phyloP scores from a whole-genome alignment of 30 jellyfish, hydroid and myxozoan species.

The Pelagia noctiluca region DNA sequence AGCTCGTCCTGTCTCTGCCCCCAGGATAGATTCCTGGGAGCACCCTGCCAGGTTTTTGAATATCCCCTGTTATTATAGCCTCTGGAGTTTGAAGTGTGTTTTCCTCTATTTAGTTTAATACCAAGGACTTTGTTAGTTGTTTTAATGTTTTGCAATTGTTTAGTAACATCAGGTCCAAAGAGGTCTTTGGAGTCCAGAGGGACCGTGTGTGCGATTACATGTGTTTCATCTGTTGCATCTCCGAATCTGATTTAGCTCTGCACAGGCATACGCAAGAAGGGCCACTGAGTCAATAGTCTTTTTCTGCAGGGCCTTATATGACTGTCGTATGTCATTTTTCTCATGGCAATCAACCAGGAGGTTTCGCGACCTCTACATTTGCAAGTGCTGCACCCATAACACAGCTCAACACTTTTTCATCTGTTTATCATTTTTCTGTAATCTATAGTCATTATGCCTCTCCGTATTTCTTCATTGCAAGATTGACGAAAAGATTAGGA shows the following conservation, averaged over 20 bases:
- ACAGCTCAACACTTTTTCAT: neutral
- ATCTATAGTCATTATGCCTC: neutral
- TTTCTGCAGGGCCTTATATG: conserved; percentile 2
- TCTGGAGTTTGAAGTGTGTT: conserved; percentile 11
- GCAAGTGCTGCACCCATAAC: conserved; percentile 6
- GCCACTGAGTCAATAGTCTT: neutral
- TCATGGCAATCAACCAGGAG: conserved; percentile 1
- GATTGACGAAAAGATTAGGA: neutral
- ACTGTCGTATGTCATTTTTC: conserved; percentile 3
- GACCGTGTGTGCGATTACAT: conserved; percentile 18
- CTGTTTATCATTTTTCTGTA: neutral
- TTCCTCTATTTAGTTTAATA: neutral
- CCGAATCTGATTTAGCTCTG: conserved; percentile 2
- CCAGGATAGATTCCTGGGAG: conserved; percentile 18
- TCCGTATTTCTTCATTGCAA: neutral
- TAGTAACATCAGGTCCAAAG: conserved; percentile 19
- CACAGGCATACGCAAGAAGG: neutral
- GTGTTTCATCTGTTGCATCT: conserved; percentile 19
- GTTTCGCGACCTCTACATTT: conserved; percentile 3
- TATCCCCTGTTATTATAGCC: conserved; percentile 11
- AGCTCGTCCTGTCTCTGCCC: conserved; percentile 1
- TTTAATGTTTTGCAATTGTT: conserved; percentile 12
- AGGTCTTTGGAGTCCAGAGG: conserved; percentile 32
- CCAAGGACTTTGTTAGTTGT: conserved; percentile 18
- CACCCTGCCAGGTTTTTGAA: conserved; percentile 18